phyloP scores from a whole-genome alignment of 2,113 vertebrate genomes.

The Spilogale gracilis region DNA sequence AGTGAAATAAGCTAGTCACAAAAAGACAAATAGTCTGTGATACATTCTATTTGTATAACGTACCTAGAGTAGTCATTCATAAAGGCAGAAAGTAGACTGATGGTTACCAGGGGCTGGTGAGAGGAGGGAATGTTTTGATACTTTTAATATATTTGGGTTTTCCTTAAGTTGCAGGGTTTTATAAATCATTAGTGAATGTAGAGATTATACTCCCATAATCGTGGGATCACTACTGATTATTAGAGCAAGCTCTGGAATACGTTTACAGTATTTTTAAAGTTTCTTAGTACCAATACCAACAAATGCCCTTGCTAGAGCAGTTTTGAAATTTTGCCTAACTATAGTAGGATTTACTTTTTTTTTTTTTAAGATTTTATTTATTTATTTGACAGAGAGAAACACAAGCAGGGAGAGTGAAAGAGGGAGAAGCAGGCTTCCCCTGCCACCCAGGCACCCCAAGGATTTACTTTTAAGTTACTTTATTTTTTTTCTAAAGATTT shows the following conservation, averaged over 20 bases:
- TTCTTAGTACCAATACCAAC: background rate
- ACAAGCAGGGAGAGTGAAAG: too few species aligned
- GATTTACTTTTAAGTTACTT: too few species aligned
- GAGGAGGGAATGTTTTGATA: background rate
- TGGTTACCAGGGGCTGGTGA: background rate
- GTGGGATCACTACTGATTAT: background rate
- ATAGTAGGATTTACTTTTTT: background rate
- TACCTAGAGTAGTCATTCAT: background rate
- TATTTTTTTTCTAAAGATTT: too few species aligned
- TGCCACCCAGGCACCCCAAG: too few species aligned
- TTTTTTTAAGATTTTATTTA: background rate
- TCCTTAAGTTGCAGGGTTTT: background rate
- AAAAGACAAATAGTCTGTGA: background rate
- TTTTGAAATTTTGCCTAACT: slow-evolving; percentile 40
- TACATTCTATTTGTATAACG: background rate
- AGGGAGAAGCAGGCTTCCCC: too few species aligned
- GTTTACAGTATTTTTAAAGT: background rate
- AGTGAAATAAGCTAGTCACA: slow-evolving; percentile 12
- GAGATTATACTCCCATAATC: background rate
- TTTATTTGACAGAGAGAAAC: too few species aligned
- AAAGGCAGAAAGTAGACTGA: background rate
- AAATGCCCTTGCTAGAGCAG: background rate
- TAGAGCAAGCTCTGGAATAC: background rate
- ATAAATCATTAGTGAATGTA: background rate
- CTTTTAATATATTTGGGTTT: background rate